Base-by-base conservation (phyloP, 2,113 vertebrate genomes). In the Tetrax tetrax region DNA sequence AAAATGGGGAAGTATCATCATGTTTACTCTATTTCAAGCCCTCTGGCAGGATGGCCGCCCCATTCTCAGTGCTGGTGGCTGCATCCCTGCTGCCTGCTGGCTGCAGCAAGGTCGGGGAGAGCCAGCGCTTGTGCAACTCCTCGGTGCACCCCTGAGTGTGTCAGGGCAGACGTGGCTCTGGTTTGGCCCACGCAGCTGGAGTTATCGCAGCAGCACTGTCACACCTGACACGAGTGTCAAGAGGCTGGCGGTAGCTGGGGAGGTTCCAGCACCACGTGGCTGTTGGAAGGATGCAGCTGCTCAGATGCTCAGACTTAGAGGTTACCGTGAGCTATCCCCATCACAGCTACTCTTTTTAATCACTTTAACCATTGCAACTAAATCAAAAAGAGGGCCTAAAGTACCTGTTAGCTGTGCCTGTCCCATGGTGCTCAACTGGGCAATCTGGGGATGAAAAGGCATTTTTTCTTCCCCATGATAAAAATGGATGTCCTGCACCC, bases 161-260 rank as follows among this genome's bases (percentile, higher is more conserved):
- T 8, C 8, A 27, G 38, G 25, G 79, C 75, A 59, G 56, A 7
- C 0, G 0, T 23, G 50, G 38, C 50, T 77, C 35, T 43, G 54
- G 15, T 31, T 48, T 71, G 74, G 23, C 21, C 23, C 41, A 6
- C 25, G 12, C 47, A 35, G 28, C 38, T 61, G 54, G 45, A 51
- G 54, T 65, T 88, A 45, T 2, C 1, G 2, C n/a, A 29, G 41
- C 23, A 16, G 50, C 41, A 10, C 41, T 72, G 51, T 48, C 69
- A 14, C 1, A 0, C 45, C 74, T 65, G 64, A 57, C 85, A 51
- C 0, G 1, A 18, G 25, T 2, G 74, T 4, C 1, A 0, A 17
- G 29, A 22, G 76, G 33, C 65, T 79, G 86, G 29, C 4, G 2
- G 17, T 5, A 29, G 72, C 33, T 66, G 45, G 25, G 82, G 50